Base-by-base conservation (phyloP, 2,797 vertebrate species). In the Alfaro cultratus region DNA sequence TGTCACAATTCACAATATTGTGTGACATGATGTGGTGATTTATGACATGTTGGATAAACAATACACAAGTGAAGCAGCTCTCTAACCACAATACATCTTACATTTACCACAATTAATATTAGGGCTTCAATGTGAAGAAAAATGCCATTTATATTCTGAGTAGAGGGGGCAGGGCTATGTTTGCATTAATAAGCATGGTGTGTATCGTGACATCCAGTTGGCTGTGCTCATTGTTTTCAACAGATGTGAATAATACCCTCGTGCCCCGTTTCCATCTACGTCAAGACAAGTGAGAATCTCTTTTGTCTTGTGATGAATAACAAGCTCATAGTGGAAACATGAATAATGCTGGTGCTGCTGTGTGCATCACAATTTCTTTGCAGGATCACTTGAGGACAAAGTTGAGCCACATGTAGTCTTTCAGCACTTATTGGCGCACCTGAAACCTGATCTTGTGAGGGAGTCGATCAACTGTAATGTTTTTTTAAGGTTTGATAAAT, bases 301-400 rank as follows among this genome's bases (percentile, higher is more conserved):
- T 87, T 95, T 93, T 94, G 94, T 95, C 94, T 95, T 93, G 90
- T 95, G 91, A 95, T 95, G 94, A 94, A 95, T 93, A 92, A 92
- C 92, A 91, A 92, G 88, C 92, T 45, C 85, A 91, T 92, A 93
- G 93, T 91, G 87, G 85, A 82, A 90, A 87, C 89, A 93, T 94
- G 92, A 95, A 93, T 93, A 93, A 94, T 95, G 91, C 82, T 36
- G 71, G 80, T 45, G 71, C 80, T 2, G 87, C 87, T 31, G 77
- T 82, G 84, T 68, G 47, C 84, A 78, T 92, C 86, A 80, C 79
- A 86, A 89, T 87, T 83, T 92, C 89, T 90, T 85, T 34, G 78
- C 81, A 55, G 84, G 68, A 86, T 62, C 82, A 87, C 90, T 86
- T 87, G 77, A 89, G 79, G 80, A 79, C 86, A 80, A 82, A 88